phyloP scores from a whole-genome alignment of 2,888 invertebrate genomes.

The Eristalis pertinax region DNA sequence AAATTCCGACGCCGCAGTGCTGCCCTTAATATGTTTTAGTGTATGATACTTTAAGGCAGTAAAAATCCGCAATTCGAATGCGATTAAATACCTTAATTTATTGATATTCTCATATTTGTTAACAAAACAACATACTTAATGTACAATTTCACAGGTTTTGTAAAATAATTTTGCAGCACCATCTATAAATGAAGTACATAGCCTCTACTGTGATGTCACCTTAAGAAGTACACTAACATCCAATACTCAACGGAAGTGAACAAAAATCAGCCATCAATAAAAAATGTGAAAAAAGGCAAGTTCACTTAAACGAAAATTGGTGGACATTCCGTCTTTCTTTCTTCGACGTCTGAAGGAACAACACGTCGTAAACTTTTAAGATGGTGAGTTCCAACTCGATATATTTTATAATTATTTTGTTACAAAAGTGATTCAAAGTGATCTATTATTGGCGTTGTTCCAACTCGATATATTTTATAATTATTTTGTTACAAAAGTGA shows the following conservation, averaged over 20 bases:
- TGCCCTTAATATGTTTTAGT: too few relatives aligned
- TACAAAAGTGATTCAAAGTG: background rate
- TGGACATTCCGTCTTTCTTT: conserved; percentile 77
- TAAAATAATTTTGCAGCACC: background rate
- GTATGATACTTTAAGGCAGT: too few relatives aligned
- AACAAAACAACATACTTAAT: background rate
- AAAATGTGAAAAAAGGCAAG: conserved; percentile 40
- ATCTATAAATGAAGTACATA: background rate
- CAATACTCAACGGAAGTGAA: conserved; percentile 7
- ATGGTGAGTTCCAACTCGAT: conserved; percentile 76
- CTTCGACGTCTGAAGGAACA: conserved; percentile 76
- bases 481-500: background rate
- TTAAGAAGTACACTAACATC: background rate
- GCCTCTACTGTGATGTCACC: background rate
- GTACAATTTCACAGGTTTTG: background rate
- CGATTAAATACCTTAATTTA: too few relatives aligned
- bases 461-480: background rate
- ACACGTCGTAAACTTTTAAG: conserved; percentile 73
- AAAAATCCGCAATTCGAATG: too few relatives aligned
- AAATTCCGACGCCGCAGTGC: too few relatives aligned
- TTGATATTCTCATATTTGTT: background rate
- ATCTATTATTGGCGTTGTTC: background rate
- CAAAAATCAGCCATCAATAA: conserved; percentile 3
- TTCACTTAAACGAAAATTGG: conserved; percentile 72
- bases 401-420: background rate